A percentile compares a stretch with the other conserved stretches of the same genome.
phyloP scores from a whole-genome alignment of 2,113 vertebrate species.

The Emydocephalus ijimae region DNA sequence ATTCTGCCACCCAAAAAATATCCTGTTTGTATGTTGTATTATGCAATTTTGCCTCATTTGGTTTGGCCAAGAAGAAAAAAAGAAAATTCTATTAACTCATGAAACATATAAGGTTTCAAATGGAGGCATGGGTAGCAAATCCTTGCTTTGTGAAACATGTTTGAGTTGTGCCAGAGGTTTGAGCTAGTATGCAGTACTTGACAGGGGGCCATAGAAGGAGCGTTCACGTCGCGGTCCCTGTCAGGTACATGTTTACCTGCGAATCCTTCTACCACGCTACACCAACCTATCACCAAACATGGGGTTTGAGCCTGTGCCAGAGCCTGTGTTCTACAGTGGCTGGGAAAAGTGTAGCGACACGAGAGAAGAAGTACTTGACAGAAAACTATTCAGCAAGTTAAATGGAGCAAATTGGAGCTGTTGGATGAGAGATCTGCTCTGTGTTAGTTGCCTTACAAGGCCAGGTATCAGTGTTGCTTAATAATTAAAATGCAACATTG shows the following conservation, averaged over 20 bases:
- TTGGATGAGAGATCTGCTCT: not conserved
- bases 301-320: too few relatives aligned
- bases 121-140: not conserved
- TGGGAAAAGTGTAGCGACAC: too few relatives aligned
- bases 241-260: too few relatives aligned
- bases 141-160: constrained; percentile 7
- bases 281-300: too few relatives aligned
- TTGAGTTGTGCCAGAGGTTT: constrained; percentile 5
- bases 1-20: not conserved
- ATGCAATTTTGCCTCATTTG: not conserved
- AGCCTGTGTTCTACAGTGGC: too few relatives aligned
- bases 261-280: too few relatives aligned
- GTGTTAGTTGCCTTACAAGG: not conserved
- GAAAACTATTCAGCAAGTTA: not conserved
- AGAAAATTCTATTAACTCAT: not conserved
- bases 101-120: not conserved
- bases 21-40: not conserved
- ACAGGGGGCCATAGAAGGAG: too few relatives aligned
- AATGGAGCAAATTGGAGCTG: not conserved
- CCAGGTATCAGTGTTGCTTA: not conserved
- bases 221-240: too few relatives aligned
- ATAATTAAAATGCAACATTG: not conserved
- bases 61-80: not conserved
- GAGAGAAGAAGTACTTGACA: not conserved
- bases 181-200: not conserved